Base-by-base conservation (phyloP, 2,888 invertebrate genomes). In the Carpatolechia fugitivella region DNA sequence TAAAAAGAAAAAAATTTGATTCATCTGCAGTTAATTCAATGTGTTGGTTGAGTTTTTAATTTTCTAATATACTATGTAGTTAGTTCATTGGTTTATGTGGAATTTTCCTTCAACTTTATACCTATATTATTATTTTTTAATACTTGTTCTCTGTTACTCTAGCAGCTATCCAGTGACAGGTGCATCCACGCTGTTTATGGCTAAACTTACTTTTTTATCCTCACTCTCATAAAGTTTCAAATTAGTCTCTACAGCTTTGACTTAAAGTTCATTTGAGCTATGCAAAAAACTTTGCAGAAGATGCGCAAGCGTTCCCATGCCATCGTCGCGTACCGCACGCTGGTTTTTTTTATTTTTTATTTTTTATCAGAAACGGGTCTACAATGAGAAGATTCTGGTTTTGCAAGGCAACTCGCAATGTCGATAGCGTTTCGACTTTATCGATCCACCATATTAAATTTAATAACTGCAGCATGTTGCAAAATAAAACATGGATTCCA, bases 321-420 rank as follows among this genome's bases (percentile, higher is more conserved):
- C 71, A 79, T 82, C 76, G 79, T 77, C 75, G 78, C 76, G 78
- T 80, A 83, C 80, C 66, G 76, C 68, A 79, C 76, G 71, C 64
- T 65, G 68, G 72, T 74, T 76, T 74, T 77, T 72, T 59, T 20
- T 64, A 65, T 69, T 31, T 31, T 70, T 74, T 74, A 80, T 82
- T 74, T 73, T 74, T 71, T 66, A 69, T 72, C 74, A 77, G 72
- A 83, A 84, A 85, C 90, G 82, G 78, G 90, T 87, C 84, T 84
- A 85, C 88, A 82, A 82, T 80, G 80, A 80, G 79, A 74, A 69
- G 78, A 85, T 89, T 89, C 89, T 87, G 88, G 89, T 88, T 89
- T 83, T 78, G 83, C 88, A 82, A 85, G 83, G 76, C 75, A 78
- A 83, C 80, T 82, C 72, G 80, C 80, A 82, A 77, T 80, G 80